A percentile compares a stretch with the other conserved stretches of the same genome.
Conservation (phyloP, 2,888 invertebrate species). For the Julus scandinavius region DNA sequence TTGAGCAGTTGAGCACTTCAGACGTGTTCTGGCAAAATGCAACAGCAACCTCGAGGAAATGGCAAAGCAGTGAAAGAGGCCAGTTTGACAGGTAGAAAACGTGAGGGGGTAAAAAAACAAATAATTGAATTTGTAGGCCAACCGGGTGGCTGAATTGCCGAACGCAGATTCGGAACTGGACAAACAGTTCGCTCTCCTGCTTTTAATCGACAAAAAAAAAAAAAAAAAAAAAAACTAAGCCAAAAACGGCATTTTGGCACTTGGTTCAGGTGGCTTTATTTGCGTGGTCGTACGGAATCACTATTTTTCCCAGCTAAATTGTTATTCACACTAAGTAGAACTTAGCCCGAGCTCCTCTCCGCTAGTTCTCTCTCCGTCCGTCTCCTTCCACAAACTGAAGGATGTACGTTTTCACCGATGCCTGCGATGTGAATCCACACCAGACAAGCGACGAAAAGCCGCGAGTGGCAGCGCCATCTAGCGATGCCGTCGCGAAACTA, state of each 20-base stretch:
- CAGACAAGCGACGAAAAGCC: background rate
- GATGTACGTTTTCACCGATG: background rate
- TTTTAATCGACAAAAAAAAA: too few species aligned
- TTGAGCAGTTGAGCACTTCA: background rate
- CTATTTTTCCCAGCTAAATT: background rate
- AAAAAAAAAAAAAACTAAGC: too few species aligned
- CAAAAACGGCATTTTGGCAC: background rate
- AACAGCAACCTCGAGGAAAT: background rate
- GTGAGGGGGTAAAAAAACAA: background rate
- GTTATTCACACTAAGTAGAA: background rate
- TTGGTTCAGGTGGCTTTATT: background rate
- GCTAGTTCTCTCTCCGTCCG: background rate
- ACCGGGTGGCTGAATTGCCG: background rate
- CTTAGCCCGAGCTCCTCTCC: background rate
- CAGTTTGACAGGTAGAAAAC: background rate
- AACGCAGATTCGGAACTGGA: background rate
- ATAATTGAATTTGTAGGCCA: background rate
- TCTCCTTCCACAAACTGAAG: constrained; percentile 3
- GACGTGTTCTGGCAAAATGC: background rate
- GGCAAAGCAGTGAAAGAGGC: background rate
- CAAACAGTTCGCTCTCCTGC: background rate
- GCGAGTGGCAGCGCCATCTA: background rate
- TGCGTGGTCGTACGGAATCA: background rate
- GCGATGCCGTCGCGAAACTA: background rate
- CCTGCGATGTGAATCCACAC: background rate